Conservation (phyloP, 2,888 invertebrate genomes). For the Caenorhabditis becei region DNA sequence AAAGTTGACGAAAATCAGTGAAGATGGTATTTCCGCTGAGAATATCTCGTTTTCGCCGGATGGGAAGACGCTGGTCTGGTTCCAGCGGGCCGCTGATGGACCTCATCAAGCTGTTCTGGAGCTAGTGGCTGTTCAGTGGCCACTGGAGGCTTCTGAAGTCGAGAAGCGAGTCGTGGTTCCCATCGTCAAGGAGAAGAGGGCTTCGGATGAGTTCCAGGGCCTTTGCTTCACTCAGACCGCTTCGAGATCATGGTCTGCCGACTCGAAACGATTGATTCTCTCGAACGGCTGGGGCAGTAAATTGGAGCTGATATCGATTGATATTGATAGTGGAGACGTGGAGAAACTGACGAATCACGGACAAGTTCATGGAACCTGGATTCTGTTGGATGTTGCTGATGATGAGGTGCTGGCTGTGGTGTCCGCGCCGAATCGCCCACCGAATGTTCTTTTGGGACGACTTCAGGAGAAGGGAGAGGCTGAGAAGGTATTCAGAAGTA, state of each 20-base stretch:
- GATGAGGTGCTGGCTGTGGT: slow-evolving; percentile 73
- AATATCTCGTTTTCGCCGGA: slow-evolving; percentile 72
- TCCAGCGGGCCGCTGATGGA: slow-evolving; percentile 73
- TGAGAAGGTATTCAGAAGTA: no score
- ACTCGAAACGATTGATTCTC: slow-evolving; percentile 71
- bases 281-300: slow-evolving; percentile 74
- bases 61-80: slow-evolving; percentile 68
- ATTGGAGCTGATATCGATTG: slow-evolving; percentile 65
- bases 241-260: slow-evolving; percentile 69
- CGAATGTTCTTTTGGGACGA: slow-evolving; percentile 67
- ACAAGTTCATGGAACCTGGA: slow-evolving; percentile 72
- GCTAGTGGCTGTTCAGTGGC: slow-evolving; percentile 70
- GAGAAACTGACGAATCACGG: slow-evolving; percentile 71
- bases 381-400: slow-evolving; percentile 71
- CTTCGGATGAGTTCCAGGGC: slow-evolving; percentile 58
- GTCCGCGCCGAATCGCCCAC: slow-evolving; percentile 76
- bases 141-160: slow-evolving; percentile 35
- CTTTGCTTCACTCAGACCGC: slow-evolving; percentile 40
- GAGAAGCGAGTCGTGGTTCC: slow-evolving; percentile 60
- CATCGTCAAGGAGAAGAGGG: slow-evolving; percentile 62
- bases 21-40: slow-evolving; percentile 61
- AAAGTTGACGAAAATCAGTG: slow-evolving; percentile 62
- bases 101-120: slow-evolving; percentile 75
- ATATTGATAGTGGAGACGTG: slow-evolving; percentile 67
- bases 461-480: slow-evolving; percentile 64